Conservation (phyloP, 2,888 invertebrate genomes). For the Ormyrus thymus region DNA sequence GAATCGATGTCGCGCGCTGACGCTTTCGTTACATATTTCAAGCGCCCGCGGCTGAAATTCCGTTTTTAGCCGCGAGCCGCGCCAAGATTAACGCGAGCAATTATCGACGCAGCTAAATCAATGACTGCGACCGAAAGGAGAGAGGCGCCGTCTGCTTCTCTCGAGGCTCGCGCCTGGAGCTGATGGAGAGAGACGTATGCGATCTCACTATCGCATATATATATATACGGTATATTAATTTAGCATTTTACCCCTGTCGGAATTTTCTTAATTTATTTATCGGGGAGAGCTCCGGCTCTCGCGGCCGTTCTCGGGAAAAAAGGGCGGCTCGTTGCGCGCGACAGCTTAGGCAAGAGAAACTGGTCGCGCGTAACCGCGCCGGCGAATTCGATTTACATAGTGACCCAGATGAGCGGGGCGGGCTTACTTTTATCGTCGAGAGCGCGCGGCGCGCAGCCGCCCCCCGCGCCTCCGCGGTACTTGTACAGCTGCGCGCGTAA, state of each 20-base stretch:
- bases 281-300: too few relatives aligned
- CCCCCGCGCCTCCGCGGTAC: neutral
- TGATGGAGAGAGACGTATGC: too few relatives aligned
- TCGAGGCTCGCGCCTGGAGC: too few relatives aligned
- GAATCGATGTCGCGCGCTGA: conserved; percentile 35
- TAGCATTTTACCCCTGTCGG: too few relatives aligned
- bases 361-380: conserved; percentile 15
- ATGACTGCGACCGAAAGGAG: neutral
- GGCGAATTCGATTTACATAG: conserved; percentile 53
- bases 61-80: neutral
- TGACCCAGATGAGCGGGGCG: conserved; percentile 47
- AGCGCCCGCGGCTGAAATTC: neutral
- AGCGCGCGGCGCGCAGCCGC: conserved; percentile 2
- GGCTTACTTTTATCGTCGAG: conserved; percentile 43
- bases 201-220: too few relatives aligned
- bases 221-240: too few relatives aligned
- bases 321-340: conserved; percentile 15
- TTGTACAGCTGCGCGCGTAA: neutral
- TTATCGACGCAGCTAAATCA: conserved; percentile 42
- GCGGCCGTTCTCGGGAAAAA: neutral
- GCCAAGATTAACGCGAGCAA: conserved; percentile 40
- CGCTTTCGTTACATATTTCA: conserved; percentile 48
- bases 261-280: too few relatives aligned
- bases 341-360: conserved; percentile 29
- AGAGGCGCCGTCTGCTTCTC: neutral